phyloP scores from a whole-genome alignment of 2,888 invertebrate species.

The Lithophane ornitopus region DNA sequence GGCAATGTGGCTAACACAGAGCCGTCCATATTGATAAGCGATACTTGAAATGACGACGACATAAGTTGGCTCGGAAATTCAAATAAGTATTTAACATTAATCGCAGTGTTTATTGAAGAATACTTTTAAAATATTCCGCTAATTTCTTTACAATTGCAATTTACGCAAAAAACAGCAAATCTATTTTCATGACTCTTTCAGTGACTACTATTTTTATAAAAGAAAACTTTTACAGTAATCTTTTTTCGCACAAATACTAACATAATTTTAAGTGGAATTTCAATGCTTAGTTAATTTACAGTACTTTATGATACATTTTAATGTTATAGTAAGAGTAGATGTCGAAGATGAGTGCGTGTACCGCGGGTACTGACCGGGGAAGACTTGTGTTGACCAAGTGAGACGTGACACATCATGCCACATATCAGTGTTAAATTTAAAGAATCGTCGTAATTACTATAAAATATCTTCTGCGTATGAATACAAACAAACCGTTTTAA shows the following conservation, averaged over 20 bases:
- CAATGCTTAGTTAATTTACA: slow-evolving; percentile 61
- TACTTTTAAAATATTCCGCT: slow-evolving; percentile 33
- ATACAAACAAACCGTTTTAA: slow-evolving; percentile 48
- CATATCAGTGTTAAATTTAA: slow-evolving; percentile 86
- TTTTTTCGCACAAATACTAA: slow-evolving; percentile 67
- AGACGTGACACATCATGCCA: slow-evolving; percentile 89
- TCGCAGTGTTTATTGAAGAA: slow-evolving; percentile 21
- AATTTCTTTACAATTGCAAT: slow-evolving; percentile 52
- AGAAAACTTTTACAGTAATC: slow-evolving; percentile 61
- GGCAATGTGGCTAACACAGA: slow-evolving; percentile 74
- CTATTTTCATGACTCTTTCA: slow-evolving; percentile 72
- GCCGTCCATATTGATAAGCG: slow-evolving; percentile 75
- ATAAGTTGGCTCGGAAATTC: slow-evolving; percentile 33
- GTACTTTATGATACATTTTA: slow-evolving; percentile 54
- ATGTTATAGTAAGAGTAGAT: slow-evolving; percentile 63
- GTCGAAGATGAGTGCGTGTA: slow-evolving; percentile 60
- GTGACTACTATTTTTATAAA: slow-evolving; percentile 72
- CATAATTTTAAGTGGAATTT: slow-evolving; percentile 53
- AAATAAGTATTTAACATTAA: slow-evolving; percentile 13
- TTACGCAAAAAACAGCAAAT: slow-evolving; percentile 57
- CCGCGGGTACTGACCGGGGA: slow-evolving; percentile 53
- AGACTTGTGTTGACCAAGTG: slow-evolving; percentile 79
- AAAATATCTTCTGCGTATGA: slow-evolving; percentile 74
- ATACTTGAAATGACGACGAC: slow-evolving; percentile 47
- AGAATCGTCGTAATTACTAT: slow-evolving; percentile 73